A percentile compares a stretch with the other conserved stretches of the same genome.
Evolutionary conservation across 37 sponge, comb jelly and placozoan genomes (phyloP).

Genomic region (Eunapius fragilis): DNA sequence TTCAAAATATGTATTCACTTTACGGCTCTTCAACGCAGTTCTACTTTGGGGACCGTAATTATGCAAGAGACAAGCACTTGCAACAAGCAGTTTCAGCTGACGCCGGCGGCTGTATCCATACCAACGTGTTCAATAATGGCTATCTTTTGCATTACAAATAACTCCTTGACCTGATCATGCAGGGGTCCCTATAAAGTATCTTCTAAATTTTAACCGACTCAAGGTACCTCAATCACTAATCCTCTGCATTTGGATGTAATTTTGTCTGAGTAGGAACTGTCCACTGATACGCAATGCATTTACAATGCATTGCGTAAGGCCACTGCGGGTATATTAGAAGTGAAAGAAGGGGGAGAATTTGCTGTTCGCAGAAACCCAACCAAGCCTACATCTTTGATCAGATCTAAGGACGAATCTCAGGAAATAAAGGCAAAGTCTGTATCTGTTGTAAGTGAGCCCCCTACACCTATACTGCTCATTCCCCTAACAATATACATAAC

Average conservation of each 20-base stretch:
- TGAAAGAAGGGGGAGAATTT: slow-evolving; percentile 2
- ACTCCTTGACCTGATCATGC: not conserved
- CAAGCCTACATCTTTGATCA: slow-evolving; percentile 30
- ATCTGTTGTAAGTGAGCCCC: slow-evolving; percentile 59
- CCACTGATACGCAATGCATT: slow-evolving; percentile 64
- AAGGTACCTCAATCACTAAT: slow-evolving; percentile 20
- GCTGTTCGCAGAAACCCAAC: slow-evolving; percentile 28
- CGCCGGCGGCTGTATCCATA: slow-evolving; percentile 72
- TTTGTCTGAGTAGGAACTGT: slow-evolving; percentile 35
- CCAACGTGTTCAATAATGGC: slow-evolving; percentile 1
- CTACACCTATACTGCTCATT: no score
- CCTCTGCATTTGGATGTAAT: not conserved
- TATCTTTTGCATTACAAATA: not conserved
- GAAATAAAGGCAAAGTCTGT: slow-evolving; percentile 60
- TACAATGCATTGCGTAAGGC: slow-evolving; percentile 64
- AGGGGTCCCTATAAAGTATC: slow-evolving; percentile 74
- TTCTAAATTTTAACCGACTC: slow-evolving; percentile 86
- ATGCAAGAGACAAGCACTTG: slow-evolving; percentile 85
- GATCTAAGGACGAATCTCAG: slow-evolving; percentile 34
- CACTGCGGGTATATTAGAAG: slow-evolving; percentile 61
- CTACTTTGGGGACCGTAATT: slow-evolving; percentile 92
- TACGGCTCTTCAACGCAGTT: slow-evolving; percentile 40
- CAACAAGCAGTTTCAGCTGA: slow-evolving; percentile 53
- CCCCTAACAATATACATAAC: no score
- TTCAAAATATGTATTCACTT: not conserved